Evolutionary conservation across 1,140 invertebrate genomes (phyloP), one percentile per base, ranked within the genome.

Genomic region (Aphaenogaster floridana): DNA sequence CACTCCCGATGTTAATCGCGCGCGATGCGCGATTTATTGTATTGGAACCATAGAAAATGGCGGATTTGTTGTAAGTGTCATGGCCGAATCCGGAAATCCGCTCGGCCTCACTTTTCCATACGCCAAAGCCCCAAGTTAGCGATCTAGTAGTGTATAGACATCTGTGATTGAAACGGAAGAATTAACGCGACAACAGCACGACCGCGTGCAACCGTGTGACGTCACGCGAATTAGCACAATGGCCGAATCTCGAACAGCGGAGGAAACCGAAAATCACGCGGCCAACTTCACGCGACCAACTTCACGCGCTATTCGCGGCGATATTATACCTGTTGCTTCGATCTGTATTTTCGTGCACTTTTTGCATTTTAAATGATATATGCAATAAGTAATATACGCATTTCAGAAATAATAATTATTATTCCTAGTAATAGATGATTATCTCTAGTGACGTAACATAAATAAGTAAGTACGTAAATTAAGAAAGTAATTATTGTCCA

Each of bases 251-350:
- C 54, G 54, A 52, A 17, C 15, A 3, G 50, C 42, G 8, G 17
- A 57, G 17, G 6, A 57, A 45, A 45, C 8, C 42, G 42, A 45
- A 45, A 45, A 45, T 45, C 42, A 45, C 42, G 42, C 42, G 42
- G 42, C 42, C 28, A 28, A 28, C 28, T 28, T n/a, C 52, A 6
- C 17, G 5, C 15, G 15, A 52, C 15, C n/a, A n/a, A n/a, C 52
- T 54, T n/a, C 52, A 6, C 17, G 5, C 15, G 15, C 15, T 54
- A n/a, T 6, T n/a, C 17, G 15, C 52, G 48, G 28, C 28, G 28
- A 28, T 45, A 45, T 45, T 45, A 57, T 57, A 57, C 54, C 54
- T 57, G 54, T 57, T 57, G 54, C 54, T 57, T 57, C n/a, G n/a
- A 57, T 54, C 15, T n/a, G 17, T 57, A 17, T 57, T 57, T 57